A percentile compares a stretch with the other conserved stretches of the same genome.
Evolutionary conservation across 1,140 invertebrate genomes (phyloP).

Genomic region (Reticulitermes speratus): DNA sequence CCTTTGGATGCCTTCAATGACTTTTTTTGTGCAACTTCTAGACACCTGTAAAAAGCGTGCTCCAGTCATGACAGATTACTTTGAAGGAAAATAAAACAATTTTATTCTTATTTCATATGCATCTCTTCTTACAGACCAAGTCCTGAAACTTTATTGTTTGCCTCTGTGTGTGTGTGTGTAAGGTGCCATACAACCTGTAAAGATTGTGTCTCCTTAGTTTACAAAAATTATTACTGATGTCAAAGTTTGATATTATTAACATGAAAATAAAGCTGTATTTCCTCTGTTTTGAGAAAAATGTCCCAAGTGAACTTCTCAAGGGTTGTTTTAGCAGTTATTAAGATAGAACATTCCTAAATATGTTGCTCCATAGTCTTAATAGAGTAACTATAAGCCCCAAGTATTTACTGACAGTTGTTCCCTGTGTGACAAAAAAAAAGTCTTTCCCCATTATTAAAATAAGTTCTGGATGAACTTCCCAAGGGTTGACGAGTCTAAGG

Average conservation of each 20-base stretch:
- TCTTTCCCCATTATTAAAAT: background rate
- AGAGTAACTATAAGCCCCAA: background rate
- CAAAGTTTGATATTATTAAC: background rate
- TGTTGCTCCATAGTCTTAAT: no score
- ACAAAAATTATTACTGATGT: background rate
- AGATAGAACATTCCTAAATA: no score
- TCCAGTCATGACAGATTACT: no score
- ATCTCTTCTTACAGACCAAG: no score
- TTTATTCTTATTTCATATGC: no score
- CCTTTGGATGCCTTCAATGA: no score
- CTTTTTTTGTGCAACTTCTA: no score
- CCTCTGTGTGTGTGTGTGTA: background rate
- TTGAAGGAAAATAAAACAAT: no score
- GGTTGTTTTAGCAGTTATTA: background rate
- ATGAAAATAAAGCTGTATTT: no score
- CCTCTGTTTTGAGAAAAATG: background rate
- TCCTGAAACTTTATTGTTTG: background rate
- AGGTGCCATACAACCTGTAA: background rate
- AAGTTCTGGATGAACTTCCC: background rate
- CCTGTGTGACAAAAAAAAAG: background rate
- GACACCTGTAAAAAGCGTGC: no score
- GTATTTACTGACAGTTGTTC: background rate
- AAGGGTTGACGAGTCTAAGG: no score
- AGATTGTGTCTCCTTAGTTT: background rate
- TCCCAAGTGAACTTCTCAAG: background rate